A percentile compares a stretch with the other conserved stretches of the same genome.
phyloP scores from a whole-genome alignment of 2,113 vertebrate species.

The Speoplatyrhinus poulsoni region DNA sequence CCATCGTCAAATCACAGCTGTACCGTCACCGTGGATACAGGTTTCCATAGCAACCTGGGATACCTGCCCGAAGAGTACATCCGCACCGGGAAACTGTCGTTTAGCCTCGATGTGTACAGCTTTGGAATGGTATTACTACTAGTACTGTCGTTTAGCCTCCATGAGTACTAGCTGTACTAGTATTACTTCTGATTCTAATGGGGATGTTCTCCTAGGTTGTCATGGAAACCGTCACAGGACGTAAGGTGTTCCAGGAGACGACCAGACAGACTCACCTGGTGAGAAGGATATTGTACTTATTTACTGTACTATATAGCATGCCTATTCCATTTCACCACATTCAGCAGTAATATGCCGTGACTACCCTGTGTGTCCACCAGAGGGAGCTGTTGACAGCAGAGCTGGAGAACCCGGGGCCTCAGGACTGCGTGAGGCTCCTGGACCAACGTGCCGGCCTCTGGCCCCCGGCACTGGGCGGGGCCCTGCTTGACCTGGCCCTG shows the following conservation, averaged over 20 bases:
- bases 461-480: slow-evolving; percentile 58
- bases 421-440: slow-evolving; percentile 71
- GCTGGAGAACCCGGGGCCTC: slow-evolving; percentile 68
- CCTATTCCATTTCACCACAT: neutral
- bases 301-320: neutral
- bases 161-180: neutral
- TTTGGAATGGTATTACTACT: slow-evolving; percentile 71
- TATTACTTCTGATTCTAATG: neutral
- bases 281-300: slow-evolving; percentile 27
- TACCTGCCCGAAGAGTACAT: slow-evolving; percentile 77
- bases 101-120: slow-evolving; percentile 79
- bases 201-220: slow-evolving; percentile 59
- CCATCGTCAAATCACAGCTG: slow-evolving; percentile 54
- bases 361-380: slow-evolving; percentile 34
- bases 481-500: slow-evolving; percentile 63
- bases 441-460: slow-evolving; percentile 66
- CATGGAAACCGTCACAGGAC: slow-evolving; percentile 75
- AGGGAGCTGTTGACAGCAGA: slow-evolving; percentile 62
- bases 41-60: slow-evolving; percentile 56
- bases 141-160: neutral
- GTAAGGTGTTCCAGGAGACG: slow-evolving; percentile 61
- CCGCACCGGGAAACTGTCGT: slow-evolving; percentile 71
- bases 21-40: slow-evolving; percentile 55
- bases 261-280: slow-evolving; percentile 69
- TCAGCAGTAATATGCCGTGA: neutral